Conservation (phyloP, 2,113 vertebrate genomes). For the Nanorana parkeri region DNA sequence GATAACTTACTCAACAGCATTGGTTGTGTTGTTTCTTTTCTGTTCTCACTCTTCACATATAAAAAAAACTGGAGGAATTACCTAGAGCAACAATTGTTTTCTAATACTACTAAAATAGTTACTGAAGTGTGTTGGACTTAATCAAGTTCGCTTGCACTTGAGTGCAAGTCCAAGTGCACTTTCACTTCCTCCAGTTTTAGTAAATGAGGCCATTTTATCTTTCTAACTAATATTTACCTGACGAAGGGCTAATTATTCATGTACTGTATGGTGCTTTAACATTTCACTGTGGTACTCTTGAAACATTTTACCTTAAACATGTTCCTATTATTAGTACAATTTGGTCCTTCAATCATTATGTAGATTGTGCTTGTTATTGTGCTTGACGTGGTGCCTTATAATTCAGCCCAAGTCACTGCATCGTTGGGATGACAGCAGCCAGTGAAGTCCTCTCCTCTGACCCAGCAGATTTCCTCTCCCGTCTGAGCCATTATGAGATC, state of each 20-base stretch:
- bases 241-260: not conserved
- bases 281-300: not conserved
- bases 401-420: conserved; percentile 55
- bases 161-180: too few relatives aligned
- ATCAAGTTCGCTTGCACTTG: too few relatives aligned
- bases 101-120: too few relatives aligned
- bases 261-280: too few relatives aligned
- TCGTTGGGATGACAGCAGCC: conserved; percentile 50
- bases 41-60: too few relatives aligned
- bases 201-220: not conserved
- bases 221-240: not conserved
- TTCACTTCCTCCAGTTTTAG: not conserved
- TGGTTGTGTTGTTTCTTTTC: too few relatives aligned
- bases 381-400: conserved; percentile 59
- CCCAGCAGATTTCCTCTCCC: conserved; percentile 92
- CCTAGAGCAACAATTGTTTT: too few relatives aligned
- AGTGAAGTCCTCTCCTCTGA: conserved; percentile 55
- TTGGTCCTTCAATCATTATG: conserved; percentile 38
- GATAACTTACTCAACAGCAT: too few relatives aligned
- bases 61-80: too few relatives aligned
- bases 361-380: conserved; percentile 49
- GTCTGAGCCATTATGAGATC: conserved; percentile 93
- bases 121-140: too few relatives aligned
- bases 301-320: not conserved
- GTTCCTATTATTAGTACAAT: conserved; percentile 6